Evolutionary conservation across 1,140 invertebrate species (phyloP).

Genomic region (Araneus ventricosus): DNA sequence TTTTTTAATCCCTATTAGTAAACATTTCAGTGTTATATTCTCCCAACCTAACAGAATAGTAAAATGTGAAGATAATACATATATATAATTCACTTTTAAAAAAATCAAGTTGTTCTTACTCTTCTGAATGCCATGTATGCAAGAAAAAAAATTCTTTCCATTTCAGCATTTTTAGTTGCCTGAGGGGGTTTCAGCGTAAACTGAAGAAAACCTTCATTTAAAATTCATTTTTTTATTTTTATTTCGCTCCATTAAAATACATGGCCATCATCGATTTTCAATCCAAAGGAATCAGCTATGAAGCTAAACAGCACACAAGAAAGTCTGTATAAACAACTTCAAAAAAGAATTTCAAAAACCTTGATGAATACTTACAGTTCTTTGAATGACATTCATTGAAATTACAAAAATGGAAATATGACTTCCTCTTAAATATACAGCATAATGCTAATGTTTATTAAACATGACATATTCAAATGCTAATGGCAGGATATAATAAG

Average conservation of each 20-base stretch:
- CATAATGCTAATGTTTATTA: slow-evolving; percentile 26
- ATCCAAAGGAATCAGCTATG: background rate
- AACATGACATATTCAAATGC: background rate
- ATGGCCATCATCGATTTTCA: background rate
- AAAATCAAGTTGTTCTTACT: too few species aligned
- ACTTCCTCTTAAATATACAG: slow-evolving; percentile 28
- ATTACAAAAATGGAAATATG: slow-evolving; percentile 6
- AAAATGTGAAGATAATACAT: too few species aligned
- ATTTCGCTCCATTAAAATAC: too few species aligned
- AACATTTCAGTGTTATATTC: too few species aligned
- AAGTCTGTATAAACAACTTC: background rate
- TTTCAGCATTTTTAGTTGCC: background rate
- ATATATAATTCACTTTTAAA: too few species aligned
- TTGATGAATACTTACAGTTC: background rate
- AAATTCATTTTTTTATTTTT: too few species aligned
- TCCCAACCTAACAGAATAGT: too few species aligned
- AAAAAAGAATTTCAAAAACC: background rate
- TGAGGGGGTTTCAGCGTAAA: too few species aligned
- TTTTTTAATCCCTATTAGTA: too few species aligned
- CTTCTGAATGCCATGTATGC: too few species aligned
- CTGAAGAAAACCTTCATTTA: too few species aligned
- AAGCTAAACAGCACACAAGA: slow-evolving; percentile 9
- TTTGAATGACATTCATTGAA: background rate
- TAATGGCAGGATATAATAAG: background rate
- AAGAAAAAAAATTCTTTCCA: too few species aligned